These are phyloP conservation scores for Rhadinocentrus ornatus DNA, from an alignment of 2,797 vertebrate genomes.

Conservation along the genomic window DNA sequence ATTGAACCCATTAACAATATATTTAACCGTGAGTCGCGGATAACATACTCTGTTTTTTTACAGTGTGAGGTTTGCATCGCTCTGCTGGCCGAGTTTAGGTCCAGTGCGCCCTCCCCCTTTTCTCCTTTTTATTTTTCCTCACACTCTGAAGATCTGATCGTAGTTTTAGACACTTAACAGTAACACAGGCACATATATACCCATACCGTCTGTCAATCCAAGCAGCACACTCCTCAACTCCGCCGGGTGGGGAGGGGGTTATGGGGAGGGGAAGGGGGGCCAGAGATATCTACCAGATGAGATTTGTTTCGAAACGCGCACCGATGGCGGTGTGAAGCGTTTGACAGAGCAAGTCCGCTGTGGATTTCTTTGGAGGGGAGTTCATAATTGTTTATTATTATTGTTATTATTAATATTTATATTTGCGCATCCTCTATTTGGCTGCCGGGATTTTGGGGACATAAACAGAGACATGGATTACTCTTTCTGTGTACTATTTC, in stretches of 20 bases:
- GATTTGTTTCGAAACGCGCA: conserved; percentile 75
- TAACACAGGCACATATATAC: conserved; percentile 9
- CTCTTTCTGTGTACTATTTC: conserved; percentile 67
- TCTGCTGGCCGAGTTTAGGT: conserved; percentile 32
- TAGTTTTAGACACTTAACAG: conserved; percentile 42
- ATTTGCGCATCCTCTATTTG: not conserved
- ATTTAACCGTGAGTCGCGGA: too few species aligned
- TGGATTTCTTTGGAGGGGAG: conserved; percentile 43
- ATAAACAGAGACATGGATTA: conserved; percentile 76
- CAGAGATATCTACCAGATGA: conserved; percentile 50
- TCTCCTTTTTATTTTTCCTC: conserved; percentile 44
- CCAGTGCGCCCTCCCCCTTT: conserved; percentile 50
- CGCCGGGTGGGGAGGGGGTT: conserved; percentile 33
- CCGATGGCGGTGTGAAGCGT: conserved; percentile 74
- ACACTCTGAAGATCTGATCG: conserved; percentile 43
- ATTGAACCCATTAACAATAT: conserved; percentile 3
- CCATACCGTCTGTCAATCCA: conserved; percentile 12
- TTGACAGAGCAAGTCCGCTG: conserved; percentile 49
- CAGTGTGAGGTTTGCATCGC: conserved; percentile 54
- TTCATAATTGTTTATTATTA: not conserved
- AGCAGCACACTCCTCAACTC: conserved; percentile 49
- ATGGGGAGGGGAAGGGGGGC: conserved; percentile 5
- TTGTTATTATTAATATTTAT: not conserved
- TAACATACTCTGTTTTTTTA: conserved; percentile 34
- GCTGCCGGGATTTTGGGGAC: conserved; percentile 24